A percentile compares a stretch with the other conserved stretches of the same genome.
phyloP scores from a whole-genome alignment of 2,113 vertebrate genomes.

The Bubo bubo region DNA sequence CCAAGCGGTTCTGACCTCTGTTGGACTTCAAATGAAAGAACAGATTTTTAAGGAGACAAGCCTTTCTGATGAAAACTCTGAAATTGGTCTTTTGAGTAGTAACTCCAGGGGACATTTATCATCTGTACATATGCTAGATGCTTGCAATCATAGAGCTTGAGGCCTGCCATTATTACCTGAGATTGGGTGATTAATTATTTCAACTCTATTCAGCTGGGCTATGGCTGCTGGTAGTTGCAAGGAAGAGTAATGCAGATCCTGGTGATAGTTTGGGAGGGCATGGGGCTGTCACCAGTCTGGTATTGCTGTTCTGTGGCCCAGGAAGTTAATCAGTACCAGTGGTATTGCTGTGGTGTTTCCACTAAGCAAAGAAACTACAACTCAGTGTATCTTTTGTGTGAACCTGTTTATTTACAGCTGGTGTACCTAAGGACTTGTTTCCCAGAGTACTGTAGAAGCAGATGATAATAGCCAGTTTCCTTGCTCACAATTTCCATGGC shows the following conservation, averaged over 20 bases:
- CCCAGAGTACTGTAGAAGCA: background rate
- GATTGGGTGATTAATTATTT: conserved; percentile 21
- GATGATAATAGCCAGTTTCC: background rate
- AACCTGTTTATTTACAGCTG: background rate
- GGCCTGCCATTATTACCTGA: background rate
- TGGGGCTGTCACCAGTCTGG: background rate
- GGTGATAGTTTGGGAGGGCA: background rate
- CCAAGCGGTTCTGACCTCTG: background rate
- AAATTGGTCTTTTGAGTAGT: background rate
- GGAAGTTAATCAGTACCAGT: background rate
- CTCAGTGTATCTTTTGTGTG: background rate
- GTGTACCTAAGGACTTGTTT: background rate
- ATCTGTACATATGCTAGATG: background rate
- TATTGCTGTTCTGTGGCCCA: background rate
- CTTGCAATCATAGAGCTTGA: background rate
- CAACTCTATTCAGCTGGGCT: background rate
- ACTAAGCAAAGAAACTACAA: background rate
- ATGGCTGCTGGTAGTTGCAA: background rate
- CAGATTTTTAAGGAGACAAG: background rate
- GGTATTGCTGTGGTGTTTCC: background rate
- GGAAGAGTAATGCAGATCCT: background rate
- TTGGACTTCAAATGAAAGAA: background rate
- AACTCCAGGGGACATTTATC: background rate
- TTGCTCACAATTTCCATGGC: background rate
- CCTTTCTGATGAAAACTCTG: background rate